Base-by-base conservation (phyloP, 2,797 vertebrate genomes). In the Otolemur crassicaudatus region DNA sequence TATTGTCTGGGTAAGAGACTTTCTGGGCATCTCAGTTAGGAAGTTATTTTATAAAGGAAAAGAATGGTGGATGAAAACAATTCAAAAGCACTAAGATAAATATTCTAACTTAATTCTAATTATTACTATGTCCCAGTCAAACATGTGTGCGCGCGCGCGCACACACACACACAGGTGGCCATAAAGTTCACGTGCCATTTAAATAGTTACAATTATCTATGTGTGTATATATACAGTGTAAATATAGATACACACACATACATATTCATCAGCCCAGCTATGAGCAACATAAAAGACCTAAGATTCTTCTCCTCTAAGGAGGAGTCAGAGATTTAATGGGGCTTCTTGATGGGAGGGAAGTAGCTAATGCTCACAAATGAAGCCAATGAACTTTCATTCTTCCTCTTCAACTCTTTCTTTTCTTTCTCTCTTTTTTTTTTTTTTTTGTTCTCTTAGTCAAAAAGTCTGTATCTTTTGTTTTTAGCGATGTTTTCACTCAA, bases 11-110 rank as follows among this genome's bases (percentile, higher is more conserved):
- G 75, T 85, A 92, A 75, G 80, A 43, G 31, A 82, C 16, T 67
- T 86, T 46, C 90, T 81, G 53, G 40, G 22, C 91, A 80, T 25
- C 27, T 69, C n/a, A 96, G 29, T 83, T 29, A 43, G 80, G 63
- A 89, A 90, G 37, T 88, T 89, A 77, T 23, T 93, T 84, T 43
- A 88, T 40, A 79, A 53, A 94, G 75, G 20, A 87, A 86, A 91
- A 85, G 2, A 61, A 34, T 13, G 23, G 49, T 70, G 65, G 17
- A 58, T 77, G 37, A 90, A 90, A 87, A 92, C 49, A 87, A 84
- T 81, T 87, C 70, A 93, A 73, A 92, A 81, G 16, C 49, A 90
- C 2, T 90, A 43, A 90, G 40, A 80, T 43, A 37, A n/a, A 37
- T 53, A 56, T 43, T 70, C 90, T 97, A 8, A 94, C 37, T 63